Evolutionary conservation across 2,888 invertebrate species (phyloP).

Genomic region (Holacanthella duospinosa): DNA sequence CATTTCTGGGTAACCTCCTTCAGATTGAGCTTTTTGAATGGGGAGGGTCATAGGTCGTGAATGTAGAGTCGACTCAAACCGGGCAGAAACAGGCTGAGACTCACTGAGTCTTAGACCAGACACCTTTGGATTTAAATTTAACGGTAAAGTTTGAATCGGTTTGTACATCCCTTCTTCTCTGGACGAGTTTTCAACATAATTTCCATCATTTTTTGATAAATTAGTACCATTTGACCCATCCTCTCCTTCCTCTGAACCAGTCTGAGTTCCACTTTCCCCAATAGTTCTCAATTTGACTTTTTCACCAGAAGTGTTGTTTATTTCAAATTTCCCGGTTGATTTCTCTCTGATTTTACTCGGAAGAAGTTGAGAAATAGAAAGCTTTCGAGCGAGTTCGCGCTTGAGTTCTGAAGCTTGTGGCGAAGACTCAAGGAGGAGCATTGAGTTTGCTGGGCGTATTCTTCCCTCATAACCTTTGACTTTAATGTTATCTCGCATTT

Average conservation of each 20-base stretch:
- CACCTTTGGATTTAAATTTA: too few species aligned
- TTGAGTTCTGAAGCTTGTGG: conserved; percentile 26
- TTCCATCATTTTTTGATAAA: too few species aligned
- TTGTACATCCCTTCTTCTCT: too few species aligned
- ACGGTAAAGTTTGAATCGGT: too few species aligned
- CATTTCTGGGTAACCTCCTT: conserved; percentile 15
- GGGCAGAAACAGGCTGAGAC: neutral
- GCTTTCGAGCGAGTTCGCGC: conserved; percentile 25
- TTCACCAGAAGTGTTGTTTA: neutral
- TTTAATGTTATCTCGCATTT: neutral
- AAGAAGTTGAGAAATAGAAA: conserved; percentile 13
- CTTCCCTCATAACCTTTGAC: neutral
- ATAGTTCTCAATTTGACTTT: neutral
- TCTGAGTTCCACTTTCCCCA: neutral
- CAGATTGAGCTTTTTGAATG: conserved; percentile 1
- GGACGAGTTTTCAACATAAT: too few species aligned
- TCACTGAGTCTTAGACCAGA: too few species aligned
- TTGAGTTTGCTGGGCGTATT: conserved; percentile 26
- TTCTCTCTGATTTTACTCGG: conserved; percentile 6
- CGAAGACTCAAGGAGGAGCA: conserved; percentile 23
- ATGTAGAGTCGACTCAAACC: neutral
- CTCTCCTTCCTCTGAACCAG: neutral
- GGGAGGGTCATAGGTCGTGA: neutral
- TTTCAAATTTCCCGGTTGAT: conserved; percentile 2
- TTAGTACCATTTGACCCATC: neutral